Evolutionary conservation across 2,888 invertebrate species (phyloP).

Genomic region (Microplitis deprimator): DNA sequence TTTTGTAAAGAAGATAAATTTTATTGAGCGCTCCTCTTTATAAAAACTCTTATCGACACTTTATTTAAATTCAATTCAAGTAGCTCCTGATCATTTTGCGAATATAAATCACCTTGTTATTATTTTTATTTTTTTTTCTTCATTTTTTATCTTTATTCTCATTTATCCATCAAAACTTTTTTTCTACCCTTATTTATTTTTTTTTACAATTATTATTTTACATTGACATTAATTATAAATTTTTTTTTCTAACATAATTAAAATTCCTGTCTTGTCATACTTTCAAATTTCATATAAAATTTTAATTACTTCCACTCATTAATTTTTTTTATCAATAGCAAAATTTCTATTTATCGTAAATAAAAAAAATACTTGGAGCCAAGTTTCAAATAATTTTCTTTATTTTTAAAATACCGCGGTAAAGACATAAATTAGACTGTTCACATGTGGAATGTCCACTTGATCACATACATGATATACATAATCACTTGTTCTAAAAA

Average conservation of each 20-base stretch:
- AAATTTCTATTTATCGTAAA: no score
- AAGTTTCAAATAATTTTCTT: neutral
- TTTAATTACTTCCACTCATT: no score
- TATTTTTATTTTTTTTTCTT: neutral
- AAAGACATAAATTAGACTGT: neutral
- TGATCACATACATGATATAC: neutral
- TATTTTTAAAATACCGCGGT: neutral
- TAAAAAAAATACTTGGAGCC: neutral
- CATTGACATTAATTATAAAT: no score
- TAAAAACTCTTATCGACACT: neutral
- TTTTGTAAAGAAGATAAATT: neutral
- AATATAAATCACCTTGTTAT: neutral
- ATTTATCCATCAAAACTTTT: neutral
- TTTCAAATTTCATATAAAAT: no score
- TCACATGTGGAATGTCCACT: neutral
- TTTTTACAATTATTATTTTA: neutral
- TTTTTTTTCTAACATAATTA: no score
- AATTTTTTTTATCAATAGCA: no score
- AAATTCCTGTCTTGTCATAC: no score
- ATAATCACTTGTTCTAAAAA: neutral
- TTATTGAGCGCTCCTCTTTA: neutral
- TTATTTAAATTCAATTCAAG: neutral
- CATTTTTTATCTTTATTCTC: neutral
- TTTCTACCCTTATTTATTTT: neutral
- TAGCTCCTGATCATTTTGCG: neutral